Evolutionary conservation across 2,113 vertebrate genomes (phyloP).

Genomic region (Lepus americanus): DNA sequence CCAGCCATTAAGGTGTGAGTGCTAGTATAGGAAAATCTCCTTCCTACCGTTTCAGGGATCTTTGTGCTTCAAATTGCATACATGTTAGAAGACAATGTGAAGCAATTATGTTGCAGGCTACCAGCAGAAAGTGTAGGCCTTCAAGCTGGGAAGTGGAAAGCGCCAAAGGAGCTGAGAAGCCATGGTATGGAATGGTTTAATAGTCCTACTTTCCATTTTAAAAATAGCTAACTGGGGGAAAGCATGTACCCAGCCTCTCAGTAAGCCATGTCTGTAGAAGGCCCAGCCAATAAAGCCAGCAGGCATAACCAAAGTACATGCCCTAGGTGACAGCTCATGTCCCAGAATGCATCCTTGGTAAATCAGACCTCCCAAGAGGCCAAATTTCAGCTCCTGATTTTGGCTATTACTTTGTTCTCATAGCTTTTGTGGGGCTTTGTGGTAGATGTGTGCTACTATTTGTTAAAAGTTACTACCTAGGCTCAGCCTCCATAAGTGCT

Average conservation of each 20-base stretch:
- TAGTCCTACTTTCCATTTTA: slow-evolving; percentile 43
- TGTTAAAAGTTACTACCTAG: slow-evolving; percentile 20
- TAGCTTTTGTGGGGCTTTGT: slow-evolving; percentile 11
- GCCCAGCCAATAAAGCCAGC: slow-evolving; percentile 33
- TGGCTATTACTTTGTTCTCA: not conserved
- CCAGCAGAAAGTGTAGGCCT: not conserved
- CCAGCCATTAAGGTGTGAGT: not conserved
- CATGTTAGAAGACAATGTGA: slow-evolving; percentile 28
- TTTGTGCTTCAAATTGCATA: slow-evolving; percentile 40
- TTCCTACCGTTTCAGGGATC: not conserved
- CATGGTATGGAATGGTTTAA: slow-evolving; percentile 59
- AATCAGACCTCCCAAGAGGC: not conserved
- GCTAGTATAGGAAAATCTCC: not conserved
- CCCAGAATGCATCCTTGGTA: slow-evolving; percentile 42
- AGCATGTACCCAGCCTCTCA: not conserved
- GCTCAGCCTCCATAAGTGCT: not conserved
- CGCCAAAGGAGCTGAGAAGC: slow-evolving; percentile 35
- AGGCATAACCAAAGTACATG: not conserved
- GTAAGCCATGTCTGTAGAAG: not conserved
- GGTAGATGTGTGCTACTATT: not conserved
- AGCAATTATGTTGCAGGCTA: slow-evolving; percentile 17
- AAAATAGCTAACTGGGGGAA: not conserved
- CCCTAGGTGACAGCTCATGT: not conserved
- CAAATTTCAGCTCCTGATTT: slow-evolving; percentile 2
- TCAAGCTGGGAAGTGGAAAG: slow-evolving; percentile 51